Conservation (phyloP, 2,888 invertebrate species). For the Drosophila niveifrons region DNA sequence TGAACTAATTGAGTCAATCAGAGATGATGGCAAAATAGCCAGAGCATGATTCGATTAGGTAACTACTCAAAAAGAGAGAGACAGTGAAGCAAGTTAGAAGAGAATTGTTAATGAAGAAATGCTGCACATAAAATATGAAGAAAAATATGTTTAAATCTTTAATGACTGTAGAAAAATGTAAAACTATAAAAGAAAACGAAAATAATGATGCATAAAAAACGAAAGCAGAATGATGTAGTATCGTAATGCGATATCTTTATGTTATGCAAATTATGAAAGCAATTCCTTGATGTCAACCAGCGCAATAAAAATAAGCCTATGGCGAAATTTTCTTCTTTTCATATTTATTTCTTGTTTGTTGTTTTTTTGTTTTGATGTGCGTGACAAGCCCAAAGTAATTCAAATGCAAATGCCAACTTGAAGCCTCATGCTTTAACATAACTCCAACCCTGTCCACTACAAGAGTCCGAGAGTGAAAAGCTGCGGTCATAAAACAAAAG, state of each 20-base stretch:
- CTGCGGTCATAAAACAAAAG: slow-evolving; percentile 47
- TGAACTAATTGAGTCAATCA: slow-evolving; percentile 29
- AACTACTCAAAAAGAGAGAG: not conserved
- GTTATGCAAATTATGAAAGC: slow-evolving; percentile 9
- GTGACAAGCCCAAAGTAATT: slow-evolving; percentile 48
- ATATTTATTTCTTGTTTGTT: not conserved
- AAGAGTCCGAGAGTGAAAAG: slow-evolving; percentile 61
- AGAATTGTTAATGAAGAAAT: not conserved
- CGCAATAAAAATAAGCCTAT: slow-evolving; percentile 16
- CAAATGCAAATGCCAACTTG: slow-evolving; percentile 39
- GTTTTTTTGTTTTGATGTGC: slow-evolving; percentile 38
- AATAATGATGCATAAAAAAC: not conserved
- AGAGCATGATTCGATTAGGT: slow-evolving; percentile 2
- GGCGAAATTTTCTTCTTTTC: slow-evolving; percentile 18
- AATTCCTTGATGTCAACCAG: slow-evolving; percentile 22
- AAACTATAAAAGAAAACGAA: not conserved
- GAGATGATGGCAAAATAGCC: slow-evolving; percentile 14
- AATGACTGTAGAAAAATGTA: not conserved
- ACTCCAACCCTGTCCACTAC: slow-evolving; percentile 17
- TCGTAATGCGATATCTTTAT: not conserved
- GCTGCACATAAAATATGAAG: not conserved
- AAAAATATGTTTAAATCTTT: not conserved
- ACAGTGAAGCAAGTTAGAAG: not conserved
- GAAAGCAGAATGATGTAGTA: not conserved
- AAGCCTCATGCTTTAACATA: slow-evolving; percentile 1